Evolutionary conservation across 1,140 invertebrate species (phyloP), one percentile per base, ranked within the genome.

Genomic region (Drosophila ironensis): DNA sequence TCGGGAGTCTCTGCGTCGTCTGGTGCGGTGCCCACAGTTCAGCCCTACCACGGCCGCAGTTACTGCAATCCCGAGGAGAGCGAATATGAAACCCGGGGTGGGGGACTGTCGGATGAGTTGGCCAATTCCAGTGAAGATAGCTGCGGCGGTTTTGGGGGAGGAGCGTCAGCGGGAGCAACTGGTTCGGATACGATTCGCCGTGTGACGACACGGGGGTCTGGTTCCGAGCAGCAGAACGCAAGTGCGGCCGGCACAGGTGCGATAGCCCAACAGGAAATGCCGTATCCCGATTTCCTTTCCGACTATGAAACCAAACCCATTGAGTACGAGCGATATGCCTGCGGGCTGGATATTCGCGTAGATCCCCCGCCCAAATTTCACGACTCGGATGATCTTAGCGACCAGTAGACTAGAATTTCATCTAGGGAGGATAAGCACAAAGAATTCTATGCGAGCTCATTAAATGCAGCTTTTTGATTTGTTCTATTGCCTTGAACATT

Each of bases 41-140:
- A 71, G 44, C 67, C 78, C 11, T 87, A 89, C 44, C 87, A 87
- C 24, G 87, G 87, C 3, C 82, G 84, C 2, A 69, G 63, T 19
- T 89, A 84, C 38, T 87, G 76, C 35, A 88, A 88, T 68, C 89
- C 88, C 2, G 87, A 90, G 52, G 87, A 88, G 25, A 90, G 89
- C 47, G 86, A 87, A 33, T 73, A 77, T 25, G 89, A 90, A 30
- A 72, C 82, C 0, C 59, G 72, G 3, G 75, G 87, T 14, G 77
- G 72, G 7, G 87, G 87, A 8, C 57, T 89, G 2, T 89, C 88
- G 1, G 89, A 90, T 70, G 89, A 90, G 19, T 37, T 90, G 53
- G 87, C 80, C 40, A 89, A 89, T 51, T 89, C 89, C 0, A 90
- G 89, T 35, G 89, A 90, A 33, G 89, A 90, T 20, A 90, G 88